Percentiles rank a stretch among this genome's conserved stretches.
Conservation (phyloP, 2,797 vertebrate species). For the Pangasius macronema region DNA sequence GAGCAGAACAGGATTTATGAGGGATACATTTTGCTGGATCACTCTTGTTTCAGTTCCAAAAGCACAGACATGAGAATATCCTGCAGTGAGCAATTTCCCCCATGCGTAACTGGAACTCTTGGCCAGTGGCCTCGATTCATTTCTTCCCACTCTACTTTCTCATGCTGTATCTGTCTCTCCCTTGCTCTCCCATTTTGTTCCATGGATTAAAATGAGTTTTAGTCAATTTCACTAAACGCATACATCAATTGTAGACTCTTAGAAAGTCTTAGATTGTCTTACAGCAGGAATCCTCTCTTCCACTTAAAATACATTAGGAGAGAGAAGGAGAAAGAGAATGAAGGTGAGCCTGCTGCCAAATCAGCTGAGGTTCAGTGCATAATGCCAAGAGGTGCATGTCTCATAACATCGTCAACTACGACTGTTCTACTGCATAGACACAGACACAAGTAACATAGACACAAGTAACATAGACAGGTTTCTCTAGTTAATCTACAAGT, state of each 20-base stretch:
- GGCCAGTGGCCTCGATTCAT: constrained; percentile 35
- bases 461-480: neutral
- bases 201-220: neutral
- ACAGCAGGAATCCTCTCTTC: neutral
- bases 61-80: constrained; percentile 65
- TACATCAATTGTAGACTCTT: neutral
- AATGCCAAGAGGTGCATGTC: neutral
- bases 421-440: neutral
- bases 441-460: neutral
- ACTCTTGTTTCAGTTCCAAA: constrained; percentile 35
- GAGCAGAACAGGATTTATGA: constrained; percentile 31
- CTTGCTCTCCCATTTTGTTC: neutral
- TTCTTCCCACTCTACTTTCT: constrained; percentile 8
- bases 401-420: neutral
- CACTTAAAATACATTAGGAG: neutral
- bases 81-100: constrained; percentile 63
- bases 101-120: constrained; percentile 59
- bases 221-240: neutral
- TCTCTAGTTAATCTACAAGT: neutral
- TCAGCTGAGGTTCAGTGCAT: neutral
- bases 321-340: neutral
- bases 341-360: neutral
- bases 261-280: neutral
- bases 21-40: constrained; percentile 48
- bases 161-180: constrained; percentile 34